Evolutionary conservation across 2,797 vertebrate species (phyloP).

Genomic region (Myoxocephalus aenaeus): DNA sequence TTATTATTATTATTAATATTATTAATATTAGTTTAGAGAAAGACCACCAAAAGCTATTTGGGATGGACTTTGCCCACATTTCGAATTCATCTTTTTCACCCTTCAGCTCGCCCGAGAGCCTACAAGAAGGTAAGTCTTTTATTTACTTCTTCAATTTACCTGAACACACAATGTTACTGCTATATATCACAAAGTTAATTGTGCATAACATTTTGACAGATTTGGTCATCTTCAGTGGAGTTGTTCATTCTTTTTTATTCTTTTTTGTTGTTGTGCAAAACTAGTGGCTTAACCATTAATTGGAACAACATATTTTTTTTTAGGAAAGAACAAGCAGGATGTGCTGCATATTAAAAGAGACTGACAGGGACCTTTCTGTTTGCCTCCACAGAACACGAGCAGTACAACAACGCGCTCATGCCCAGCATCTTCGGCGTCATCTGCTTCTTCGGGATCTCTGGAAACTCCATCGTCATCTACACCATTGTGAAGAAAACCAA

Average conservation of each 20-base stretch:
- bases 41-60: not conserved
- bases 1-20: too few relatives aligned
- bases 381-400: conserved; percentile 51
- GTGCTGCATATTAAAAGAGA: not conserved
- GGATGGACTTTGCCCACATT: conserved; percentile 61
- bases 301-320: not conserved
- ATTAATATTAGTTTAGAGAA: not conserved
- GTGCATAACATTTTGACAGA: not conserved
- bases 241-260: not conserved
- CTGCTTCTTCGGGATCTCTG: conserved; percentile 83
- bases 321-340: not conserved
- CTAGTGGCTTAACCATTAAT: not conserved
- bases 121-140: conserved; percentile 47
- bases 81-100: conserved; percentile 44
- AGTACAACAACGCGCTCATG: conserved; percentile 83
- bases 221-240: not conserved
- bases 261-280: too few relatives aligned
- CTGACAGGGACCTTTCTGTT: not conserved
- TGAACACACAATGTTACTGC: not conserved
- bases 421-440: conserved; percentile 86
- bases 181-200: not conserved
- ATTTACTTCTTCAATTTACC: not conserved
- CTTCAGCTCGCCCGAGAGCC: conserved; percentile 28
- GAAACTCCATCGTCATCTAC: conserved; percentile 86
- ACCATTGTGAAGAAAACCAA: conserved; percentile 86